Base-by-base conservation (phyloP, 2,888 invertebrate species). In the Synanthedon andrenaeformis region DNA sequence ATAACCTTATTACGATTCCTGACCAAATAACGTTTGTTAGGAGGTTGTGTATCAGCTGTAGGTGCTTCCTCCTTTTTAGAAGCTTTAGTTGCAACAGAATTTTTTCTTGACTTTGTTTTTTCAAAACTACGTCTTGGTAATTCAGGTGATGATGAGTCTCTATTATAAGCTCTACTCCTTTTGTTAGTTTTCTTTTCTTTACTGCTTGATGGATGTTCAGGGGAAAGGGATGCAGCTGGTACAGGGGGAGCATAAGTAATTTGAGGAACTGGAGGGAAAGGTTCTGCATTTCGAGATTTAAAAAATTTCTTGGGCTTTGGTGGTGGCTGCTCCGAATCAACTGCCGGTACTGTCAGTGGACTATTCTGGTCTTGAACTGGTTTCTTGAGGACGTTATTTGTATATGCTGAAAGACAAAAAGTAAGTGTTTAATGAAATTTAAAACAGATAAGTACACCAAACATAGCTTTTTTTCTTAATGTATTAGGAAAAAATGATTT, bases 281-380 rank as follows among this genome's bases (percentile, higher is more conserved):
- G 83, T 61, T 91, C 91, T 17, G 91, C 89, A 79, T 94, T 94
- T 53, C 94, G 92, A 70, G 95, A 95, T 74, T 96, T 96, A 74
- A 96, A 96, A 79, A 96, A 96, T 74, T 96, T 96, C 73, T 95
- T 94, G 50, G 96, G 96, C 75, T 95, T 94, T 64, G 91, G 90
- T 61, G 91, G 84, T 55, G 88, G 81, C 61, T 85, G 81, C 54
- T 84, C 87, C 58, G 88, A 82, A 66, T 87, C 87, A 62, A 88
- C 85, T 54, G 89, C 82, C 58, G 89, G 86, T 53, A 89, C 83
- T 66, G 86, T 85, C 65, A 89, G 76, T 57, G 89, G 83, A 65
- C 89, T 89, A 60, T 88, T 89, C 62, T 88, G 88, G 66, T 88
- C 88, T 72, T 88, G 88, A 19, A 87, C 79, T 58, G 87, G 77